These are phyloP conservation scores for Drosophila seclusa DNA, from an alignment of 2,888 invertebrate species.

Conservation along the genomic window DNA sequence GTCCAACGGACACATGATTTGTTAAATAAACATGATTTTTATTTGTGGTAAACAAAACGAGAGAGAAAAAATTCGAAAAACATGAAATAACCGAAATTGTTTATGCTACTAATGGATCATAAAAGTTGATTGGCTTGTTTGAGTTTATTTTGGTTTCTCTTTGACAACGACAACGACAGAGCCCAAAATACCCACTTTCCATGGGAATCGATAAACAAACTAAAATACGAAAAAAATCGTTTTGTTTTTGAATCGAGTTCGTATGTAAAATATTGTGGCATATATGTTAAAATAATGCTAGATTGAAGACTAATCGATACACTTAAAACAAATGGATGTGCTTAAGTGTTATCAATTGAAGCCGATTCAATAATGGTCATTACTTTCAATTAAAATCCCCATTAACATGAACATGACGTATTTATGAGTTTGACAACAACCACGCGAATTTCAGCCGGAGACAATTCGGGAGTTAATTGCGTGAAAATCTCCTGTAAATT, in stretches of 20 bases:
- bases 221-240: background rate
- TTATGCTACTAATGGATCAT: conserved; percentile 56
- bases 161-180: conserved; percentile 1
- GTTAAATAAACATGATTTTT: conserved; percentile 17
- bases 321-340: conserved; percentile 3
- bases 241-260: background rate
- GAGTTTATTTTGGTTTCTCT: conserved; percentile 16
- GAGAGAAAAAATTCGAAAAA: background rate
- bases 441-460: conserved; percentile 2
- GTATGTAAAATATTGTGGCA: background rate
- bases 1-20: background rate
- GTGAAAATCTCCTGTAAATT: conserved; percentile 47
- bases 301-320: conserved; percentile 21
- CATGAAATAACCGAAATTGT: conserved; percentile 33
- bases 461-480: conserved; percentile 41
- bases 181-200: background rate
- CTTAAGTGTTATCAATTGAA: conserved; percentile 11
- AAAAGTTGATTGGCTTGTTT: conserved; percentile 40
- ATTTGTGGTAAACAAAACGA: conserved; percentile 28
- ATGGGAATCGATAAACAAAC: conserved; percentile 24
- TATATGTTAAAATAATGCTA: background rate
- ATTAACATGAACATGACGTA: conserved; percentile 80
- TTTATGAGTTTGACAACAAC: conserved; percentile 77
- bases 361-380: conserved; percentile 57
- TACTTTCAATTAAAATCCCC: conserved; percentile 72